Base-by-base conservation (phyloP, 2,797 vertebrate species). In the Halcyon badia region DNA sequence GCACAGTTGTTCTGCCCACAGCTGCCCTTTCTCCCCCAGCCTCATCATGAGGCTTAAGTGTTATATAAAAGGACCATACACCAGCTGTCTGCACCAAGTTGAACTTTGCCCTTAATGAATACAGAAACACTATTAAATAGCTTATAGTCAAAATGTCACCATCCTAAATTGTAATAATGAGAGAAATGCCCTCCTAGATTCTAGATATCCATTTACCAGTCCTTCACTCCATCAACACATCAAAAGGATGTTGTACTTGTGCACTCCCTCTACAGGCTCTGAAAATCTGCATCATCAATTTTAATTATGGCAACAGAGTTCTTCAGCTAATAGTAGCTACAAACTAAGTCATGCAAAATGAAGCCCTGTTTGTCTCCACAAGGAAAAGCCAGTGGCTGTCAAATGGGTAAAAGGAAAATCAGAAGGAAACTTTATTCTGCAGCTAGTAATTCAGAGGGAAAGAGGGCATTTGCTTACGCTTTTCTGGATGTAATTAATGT, bases 51-150 rank as follows among this genome's bases (percentile, higher is more conserved):
- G 88, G 90, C 86, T 97, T 94, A 97, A 96, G 93, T 97, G 93
- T 96, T 97, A 92, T 93, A 97, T 97, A 87, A 97, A 97, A 94
- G 93, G 96, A 94, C 95, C 95, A 96, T 95, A 90, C 94, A 97
- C 95, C 96, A 97, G 95, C 97, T 96, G 95, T 97, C 97, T 97
- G 94, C 95, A 94, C 80, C 77, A 87, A 92, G 92, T 80, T 96
- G 94, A 97, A 89, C 90, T 97, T 95, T 95, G 97, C 90, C 95
- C 93, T 95, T 94, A 96, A 94, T 94, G 94, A 96, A 97, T 96
- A 95, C 93, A 96, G 95, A 96, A 97, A 90, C 94, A 90, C 87
- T 97, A 90, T 97, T 90, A 95, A 96, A 96, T 95, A 95, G 94
- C 95, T 95, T 95, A 92, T 69, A 89, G 93, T 94, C 91, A 97